Percentiles rank a stretch among this genome's conserved stretches.
These are phyloP conservation scores for Euwallacea similis DNA, from an alignment of 1,140 invertebrate genomes.

Conservation along the genomic window DNA sequence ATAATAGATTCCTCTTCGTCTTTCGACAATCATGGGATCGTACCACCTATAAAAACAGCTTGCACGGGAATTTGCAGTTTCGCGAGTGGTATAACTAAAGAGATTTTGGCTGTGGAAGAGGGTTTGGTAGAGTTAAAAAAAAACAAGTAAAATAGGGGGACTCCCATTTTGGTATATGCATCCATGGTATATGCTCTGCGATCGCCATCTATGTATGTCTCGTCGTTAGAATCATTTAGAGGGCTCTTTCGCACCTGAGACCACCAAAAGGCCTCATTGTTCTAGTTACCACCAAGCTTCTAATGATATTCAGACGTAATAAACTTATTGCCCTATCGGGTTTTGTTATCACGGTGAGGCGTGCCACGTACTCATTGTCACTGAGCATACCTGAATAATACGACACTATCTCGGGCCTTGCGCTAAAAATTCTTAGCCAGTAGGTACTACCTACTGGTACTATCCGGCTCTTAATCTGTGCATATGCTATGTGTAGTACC, in stretches of 20 bases:
- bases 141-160: too few species aligned
- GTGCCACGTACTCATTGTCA: conserved; percentile 50
- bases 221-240: too few species aligned
- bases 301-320: conserved; percentile 25
- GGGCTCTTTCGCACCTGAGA: too few species aligned
- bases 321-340: conserved; percentile 34
- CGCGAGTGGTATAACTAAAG: not conserved
- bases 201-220: too few species aligned
- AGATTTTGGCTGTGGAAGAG: not conserved
- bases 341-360: conserved; percentile 47
- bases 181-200: too few species aligned
- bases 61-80: not conserved
- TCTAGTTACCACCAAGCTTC: conserved; percentile 1
- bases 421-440: conserved; percentile 44
- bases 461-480: conserved; percentile 38
- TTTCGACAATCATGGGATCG: not conserved
- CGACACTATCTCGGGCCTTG: conserved; percentile 46
- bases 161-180: too few species aligned
- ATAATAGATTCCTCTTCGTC: not conserved
- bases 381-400: conserved; percentile 51
- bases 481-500: conserved; percentile 27
- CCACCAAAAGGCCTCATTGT: not conserved
- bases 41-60: not conserved
- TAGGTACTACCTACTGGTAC: conserved; percentile 29
- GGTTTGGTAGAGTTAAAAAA: not conserved